phyloP scores from a whole-genome alignment of 2,113 vertebrate species.

The cat (Felis catus) region F.catus_Fca126_mat1.0 CM031417.1:13494501-13495000 shows the following conservation, averaged over 20 bases:
- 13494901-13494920: not conserved
- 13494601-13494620: not conserved
- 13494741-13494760: not conserved
- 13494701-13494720: not conserved
- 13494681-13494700: not conserved
- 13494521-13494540: not conserved
- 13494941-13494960: fast-evolving
- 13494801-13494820: not conserved
- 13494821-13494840: not conserved
- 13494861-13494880: not conserved
- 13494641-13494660: not conserved
- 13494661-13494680: not conserved
- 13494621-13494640: not conserved
- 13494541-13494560: not conserved
- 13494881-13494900: not conserved
- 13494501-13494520: not conserved
- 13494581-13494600: not conserved
- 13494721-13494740: not conserved
- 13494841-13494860: not conserved
- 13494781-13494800: fast-evolving
- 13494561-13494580: not conserved
- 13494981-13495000: not conserved
- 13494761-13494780: not conserved
- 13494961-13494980: not conserved
- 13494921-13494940: not conserved